Conservation (phyloP, 2,113 vertebrate species). For the Hyla sarda region DNA sequence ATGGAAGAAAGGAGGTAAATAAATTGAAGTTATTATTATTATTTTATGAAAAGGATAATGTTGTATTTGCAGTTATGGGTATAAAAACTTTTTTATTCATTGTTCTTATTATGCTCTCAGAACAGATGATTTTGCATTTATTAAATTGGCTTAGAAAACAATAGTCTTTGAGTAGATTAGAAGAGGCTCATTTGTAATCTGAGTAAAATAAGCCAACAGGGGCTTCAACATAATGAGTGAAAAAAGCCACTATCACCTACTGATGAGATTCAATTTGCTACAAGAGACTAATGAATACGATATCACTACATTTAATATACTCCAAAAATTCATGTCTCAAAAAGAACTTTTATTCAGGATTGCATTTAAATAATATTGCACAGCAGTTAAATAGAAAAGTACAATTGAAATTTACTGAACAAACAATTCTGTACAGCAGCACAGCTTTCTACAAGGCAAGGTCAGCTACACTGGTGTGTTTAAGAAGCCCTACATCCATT, state of each 20-base stretch:
- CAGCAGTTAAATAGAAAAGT: neutral
- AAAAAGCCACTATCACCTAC: slow-evolving; percentile 16
- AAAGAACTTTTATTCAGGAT: neutral
- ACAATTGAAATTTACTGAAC: slow-evolving; percentile 19
- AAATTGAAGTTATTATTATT: no score
- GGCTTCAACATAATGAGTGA: slow-evolving; percentile 18
- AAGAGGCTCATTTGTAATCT: slow-evolving; percentile 9
- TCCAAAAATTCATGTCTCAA: neutral
- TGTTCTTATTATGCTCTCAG: neutral
- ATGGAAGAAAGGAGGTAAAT: no score
- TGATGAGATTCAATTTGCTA: slow-evolving; percentile 33
- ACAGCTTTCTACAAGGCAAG: slow-evolving; percentile 6
- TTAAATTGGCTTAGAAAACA: slow-evolving; percentile 5
- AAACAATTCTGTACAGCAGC: slow-evolving; percentile 10
- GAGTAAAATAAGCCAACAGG: slow-evolving; percentile 25
- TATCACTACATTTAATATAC: slow-evolving; percentile 5
- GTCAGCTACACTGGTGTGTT: slow-evolving; percentile 10
- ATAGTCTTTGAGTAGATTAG: slow-evolving; percentile 21
- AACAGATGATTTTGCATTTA: slow-evolving; percentile 7
- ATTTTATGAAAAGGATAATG: no score
- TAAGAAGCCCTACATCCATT: slow-evolving; percentile 38
- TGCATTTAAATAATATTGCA: neutral
- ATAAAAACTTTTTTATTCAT: neutral
- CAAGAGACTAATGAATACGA: slow-evolving; percentile 30
- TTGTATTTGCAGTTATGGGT: neutral